phyloP scores from a whole-genome alignment of 2,113 vertebrate species.

The Sciurus niger region DNA sequence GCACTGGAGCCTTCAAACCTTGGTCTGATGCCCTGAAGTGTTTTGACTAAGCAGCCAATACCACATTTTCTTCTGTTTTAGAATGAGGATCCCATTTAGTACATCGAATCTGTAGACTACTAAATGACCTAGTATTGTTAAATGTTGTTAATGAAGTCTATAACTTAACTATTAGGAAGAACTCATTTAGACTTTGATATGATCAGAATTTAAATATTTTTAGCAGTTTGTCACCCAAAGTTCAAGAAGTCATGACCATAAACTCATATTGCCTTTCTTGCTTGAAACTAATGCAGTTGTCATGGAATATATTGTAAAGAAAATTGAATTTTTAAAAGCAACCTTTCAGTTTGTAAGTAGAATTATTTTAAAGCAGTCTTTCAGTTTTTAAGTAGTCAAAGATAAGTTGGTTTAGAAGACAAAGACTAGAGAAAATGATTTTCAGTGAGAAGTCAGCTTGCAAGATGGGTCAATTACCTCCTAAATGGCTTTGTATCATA shows the following conservation, averaged over 20 bases:
- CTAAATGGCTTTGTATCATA: not conserved
- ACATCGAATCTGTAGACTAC: not conserved
- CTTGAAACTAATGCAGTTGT: not conserved
- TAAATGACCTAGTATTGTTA: not conserved
- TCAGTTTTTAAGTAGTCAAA: not conserved
- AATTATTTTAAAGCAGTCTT: not conserved
- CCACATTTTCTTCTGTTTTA: not conserved
- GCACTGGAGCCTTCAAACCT: not conserved
- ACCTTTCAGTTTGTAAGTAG: not conserved
- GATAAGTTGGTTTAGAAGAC: not conserved
- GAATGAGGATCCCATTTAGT: not conserved
- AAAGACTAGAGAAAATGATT: not conserved
- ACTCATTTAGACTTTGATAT: slow-evolving; percentile 43
- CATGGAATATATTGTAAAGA: not conserved
- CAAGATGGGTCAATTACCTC: not conserved
- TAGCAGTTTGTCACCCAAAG: slow-evolving; percentile 32
- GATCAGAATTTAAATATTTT: slow-evolving; percentile 40
- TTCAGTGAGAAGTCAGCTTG: not conserved
- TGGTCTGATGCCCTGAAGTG: not conserved
- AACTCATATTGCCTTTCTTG: not conserved
- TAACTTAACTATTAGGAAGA: not conserved
- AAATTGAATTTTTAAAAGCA: slow-evolving; percentile 7
- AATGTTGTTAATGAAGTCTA: slow-evolving; percentile 6
- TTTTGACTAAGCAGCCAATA: not conserved
- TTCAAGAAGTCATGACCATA: not conserved